Evolutionary conservation across 2,113 vertebrate genomes (phyloP).

Genomic region (Ornithorhynchus anatinus): DNA sequence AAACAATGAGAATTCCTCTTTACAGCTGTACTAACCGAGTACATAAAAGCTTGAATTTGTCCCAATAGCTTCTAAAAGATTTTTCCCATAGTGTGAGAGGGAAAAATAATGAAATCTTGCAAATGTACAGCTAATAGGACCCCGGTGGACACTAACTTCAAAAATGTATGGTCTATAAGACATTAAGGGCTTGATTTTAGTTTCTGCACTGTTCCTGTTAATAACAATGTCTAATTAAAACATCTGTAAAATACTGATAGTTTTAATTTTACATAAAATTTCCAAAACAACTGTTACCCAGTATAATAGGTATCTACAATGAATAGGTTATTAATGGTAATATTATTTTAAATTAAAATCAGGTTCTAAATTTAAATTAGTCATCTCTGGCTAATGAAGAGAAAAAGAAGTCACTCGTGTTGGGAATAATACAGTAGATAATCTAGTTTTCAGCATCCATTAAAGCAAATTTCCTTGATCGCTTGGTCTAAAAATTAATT

Average conservation of each 20-base stretch:
- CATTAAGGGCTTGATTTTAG: constrained; percentile 65
- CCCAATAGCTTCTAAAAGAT: constrained; percentile 61
- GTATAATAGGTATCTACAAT: constrained; percentile 54
- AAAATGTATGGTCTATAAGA: constrained; percentile 63
- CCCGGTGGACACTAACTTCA: constrained; percentile 64
- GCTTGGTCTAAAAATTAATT: constrained; percentile 7
- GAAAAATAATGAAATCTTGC: constrained; percentile 64
- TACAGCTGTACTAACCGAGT: constrained; percentile 67
- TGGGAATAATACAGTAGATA: constrained; percentile 35
- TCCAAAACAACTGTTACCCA: constrained; percentile 63
- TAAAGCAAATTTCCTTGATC: constrained; percentile 16
- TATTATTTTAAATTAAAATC: constrained; percentile 64
- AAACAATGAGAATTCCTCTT: constrained; percentile 65
- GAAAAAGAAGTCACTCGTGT: constrained; percentile 49
- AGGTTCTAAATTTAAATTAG: constrained; percentile 59
- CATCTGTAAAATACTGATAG: constrained; percentile 76
- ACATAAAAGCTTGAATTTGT: constrained; percentile 68
- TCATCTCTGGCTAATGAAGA: constrained; percentile 58
- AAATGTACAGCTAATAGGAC: constrained; percentile 70
- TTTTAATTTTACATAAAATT: constrained; percentile 73
- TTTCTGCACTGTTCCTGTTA: constrained; percentile 72
- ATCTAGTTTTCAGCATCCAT: constrained; percentile 27
- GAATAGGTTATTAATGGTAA: constrained; percentile 53
- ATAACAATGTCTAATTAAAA: constrained; percentile 80
- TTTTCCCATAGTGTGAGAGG: constrained; percentile 57